These are phyloP conservation scores for Asteroscopus sphinx DNA, from an alignment of 2,888 invertebrate genomes.

Conservation along the genomic window DNA sequence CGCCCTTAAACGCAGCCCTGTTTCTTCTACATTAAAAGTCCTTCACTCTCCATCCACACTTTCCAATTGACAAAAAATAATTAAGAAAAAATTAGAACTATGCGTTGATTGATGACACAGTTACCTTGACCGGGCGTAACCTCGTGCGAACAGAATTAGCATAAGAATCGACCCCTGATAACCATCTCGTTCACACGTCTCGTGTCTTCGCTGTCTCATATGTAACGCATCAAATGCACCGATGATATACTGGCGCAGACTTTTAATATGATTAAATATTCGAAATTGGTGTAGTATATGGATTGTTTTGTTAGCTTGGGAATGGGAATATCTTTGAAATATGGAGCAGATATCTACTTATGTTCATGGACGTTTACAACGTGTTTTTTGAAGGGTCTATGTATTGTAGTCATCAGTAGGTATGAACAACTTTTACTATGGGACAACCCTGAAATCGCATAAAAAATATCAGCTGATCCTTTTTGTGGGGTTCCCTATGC, in stretches of 20 bases:
- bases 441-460: too few species aligned
- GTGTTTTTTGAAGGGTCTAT: not conserved
- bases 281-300: constrained; percentile 27
- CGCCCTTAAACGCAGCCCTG: too few species aligned
- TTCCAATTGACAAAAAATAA: not conserved
- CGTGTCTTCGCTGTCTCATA: constrained; percentile 31
- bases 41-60: too few species aligned
- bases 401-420: constrained; percentile 8
- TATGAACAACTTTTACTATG: too few species aligned
- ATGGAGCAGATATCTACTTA: not conserved
- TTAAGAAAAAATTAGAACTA: constrained; percentile 34
- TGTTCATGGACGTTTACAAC: constrained; percentile 9
- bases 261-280: constrained; percentile 31
- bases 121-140: constrained; percentile 83
- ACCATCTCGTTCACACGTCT: constrained; percentile 66
- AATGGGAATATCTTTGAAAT: constrained; percentile 23
- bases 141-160: constrained; percentile 72
- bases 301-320: constrained; percentile 36
- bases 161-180: constrained; percentile 66
- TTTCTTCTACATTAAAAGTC: too few species aligned
- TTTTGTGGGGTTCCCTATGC: too few species aligned
- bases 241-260: constrained; percentile 15
- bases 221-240: constrained; percentile 44
- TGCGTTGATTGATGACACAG: constrained; percentile 67
- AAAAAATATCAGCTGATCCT: too few species aligned